Conservation (phyloP, 1,140 invertebrate species). For the Probaryconus sp. region DNA sequence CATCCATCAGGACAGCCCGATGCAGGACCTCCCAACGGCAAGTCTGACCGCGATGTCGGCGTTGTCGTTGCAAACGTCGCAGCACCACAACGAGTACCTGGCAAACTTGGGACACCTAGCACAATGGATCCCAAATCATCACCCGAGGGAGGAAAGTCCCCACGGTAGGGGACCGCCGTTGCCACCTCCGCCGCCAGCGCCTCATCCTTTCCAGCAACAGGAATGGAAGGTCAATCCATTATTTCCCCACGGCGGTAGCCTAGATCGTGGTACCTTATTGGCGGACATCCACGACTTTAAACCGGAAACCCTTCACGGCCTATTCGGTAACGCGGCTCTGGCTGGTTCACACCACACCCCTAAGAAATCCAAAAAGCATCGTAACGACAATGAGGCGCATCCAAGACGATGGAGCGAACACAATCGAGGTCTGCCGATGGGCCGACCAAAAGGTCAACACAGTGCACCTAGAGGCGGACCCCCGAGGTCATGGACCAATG, state of each 20-base stretch:
- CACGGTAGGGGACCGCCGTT: constrained; percentile 49
- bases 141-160: constrained; percentile 68
- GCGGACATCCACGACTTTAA: constrained; percentile 75
- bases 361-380: constrained; percentile 69
- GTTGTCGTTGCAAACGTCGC: constrained; percentile 86
- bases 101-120: constrained; percentile 73
- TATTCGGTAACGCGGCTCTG: constrained; percentile 67
- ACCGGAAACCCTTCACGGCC: constrained; percentile 70
- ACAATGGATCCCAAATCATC: constrained; percentile 74
- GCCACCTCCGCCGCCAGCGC: constrained; percentile 31
- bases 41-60: constrained; percentile 84
- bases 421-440: constrained; percentile 75
- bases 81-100: constrained; percentile 79
- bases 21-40: constrained; percentile 74
- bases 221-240: constrained; percentile 73
- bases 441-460: constrained; percentile 90
- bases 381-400: constrained; percentile 63
- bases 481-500: constrained; percentile 93
- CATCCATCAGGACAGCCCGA: constrained; percentile 67
- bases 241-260: constrained; percentile 67
- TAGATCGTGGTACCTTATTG: constrained; percentile 66
- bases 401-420: constrained; percentile 72
- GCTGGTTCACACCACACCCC: constrained; percentile 51
- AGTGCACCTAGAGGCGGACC: constrained; percentile 92
- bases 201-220: constrained; percentile 57